Base-by-base conservation (phyloP, 2,797 vertebrate species). In the Rhinatrema bivittatum region DNA sequence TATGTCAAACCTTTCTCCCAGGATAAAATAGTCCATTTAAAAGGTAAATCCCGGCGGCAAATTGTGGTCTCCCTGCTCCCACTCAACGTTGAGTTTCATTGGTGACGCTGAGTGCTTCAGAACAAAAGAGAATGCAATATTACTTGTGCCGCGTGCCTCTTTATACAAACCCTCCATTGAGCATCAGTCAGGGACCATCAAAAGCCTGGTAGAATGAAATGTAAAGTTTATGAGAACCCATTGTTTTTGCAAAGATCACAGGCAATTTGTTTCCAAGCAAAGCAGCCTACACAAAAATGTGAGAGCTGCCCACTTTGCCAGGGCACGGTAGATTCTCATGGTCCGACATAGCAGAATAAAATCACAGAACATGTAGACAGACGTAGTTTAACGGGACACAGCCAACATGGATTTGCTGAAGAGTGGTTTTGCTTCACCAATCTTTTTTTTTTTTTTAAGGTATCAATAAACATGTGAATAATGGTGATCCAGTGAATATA, bases 251-350 rank as follows among this genome's bases (percentile, higher is more conserved):
- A 35, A 53, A 50, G 46, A 60, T 51, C 43, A 31, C 32, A 20
- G 42, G 38, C 43, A 54, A 41, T 51, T 32, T 25, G 62, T 59
- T 50, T 51, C 73, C 43, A 49, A 43, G 62, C 17, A 24, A n/a
- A 16, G 16, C 58, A 50, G 36, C 71, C 72, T 53, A 56, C 59
- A 4, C 49, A 79, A 79, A 62, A 75, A 80, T 72, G 65, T 67
- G 34, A 72, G 60, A 63, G 42, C 43, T 56, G 42, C 39, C 26
- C 51, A 23, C 50, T 39, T 61, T 46, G 55, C 47, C 36, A 50
- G 29, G 46, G 56, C 46, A 4, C 4, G 20, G n/a, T n/a, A n/a
- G n/a, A n/a, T n/a, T n/a, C n/a, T n/a, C n/a, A n/a, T n/a, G n/a
- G n/a, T n/a, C n/a, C n/a, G n/a, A n/a, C n/a, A n/a, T n/a, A n/a